Evolutionary conservation across 2,797 vertebrate genomes (phyloP).

Genomic region (Spinus pinus): DNA sequence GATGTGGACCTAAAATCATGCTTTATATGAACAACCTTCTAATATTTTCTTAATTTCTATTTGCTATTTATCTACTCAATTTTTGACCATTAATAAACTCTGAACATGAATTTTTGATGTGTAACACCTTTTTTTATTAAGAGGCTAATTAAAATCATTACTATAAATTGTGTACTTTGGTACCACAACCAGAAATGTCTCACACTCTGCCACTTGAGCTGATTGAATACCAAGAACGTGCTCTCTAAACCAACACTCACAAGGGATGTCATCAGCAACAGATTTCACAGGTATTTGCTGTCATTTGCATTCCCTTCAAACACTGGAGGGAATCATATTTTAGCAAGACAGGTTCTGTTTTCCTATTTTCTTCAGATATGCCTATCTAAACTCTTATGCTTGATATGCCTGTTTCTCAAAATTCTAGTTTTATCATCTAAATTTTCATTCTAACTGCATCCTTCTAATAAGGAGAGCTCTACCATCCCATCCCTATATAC

Average conservation of each 20-base stretch:
- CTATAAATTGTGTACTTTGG: not conserved
- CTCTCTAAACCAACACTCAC: not conserved
- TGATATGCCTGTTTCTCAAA: not conserved
- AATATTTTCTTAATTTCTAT: not conserved
- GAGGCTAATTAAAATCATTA: not conserved
- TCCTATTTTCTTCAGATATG: not conserved
- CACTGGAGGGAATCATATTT: not conserved
- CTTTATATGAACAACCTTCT: not conserved
- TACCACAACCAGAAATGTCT: not conserved
- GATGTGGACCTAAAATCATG: not conserved
- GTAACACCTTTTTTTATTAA: not conserved
- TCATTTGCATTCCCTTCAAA: not conserved
- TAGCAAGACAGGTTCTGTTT: not conserved
- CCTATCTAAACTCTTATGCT: not conserved
- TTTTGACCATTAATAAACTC: not conserved
- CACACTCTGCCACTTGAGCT: not conserved
- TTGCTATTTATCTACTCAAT: not conserved
- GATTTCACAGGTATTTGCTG: not conserved
- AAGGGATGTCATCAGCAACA: not conserved
- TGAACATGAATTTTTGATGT: not conserved
- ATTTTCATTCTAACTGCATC: not conserved
- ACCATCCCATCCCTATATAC: accelerated
- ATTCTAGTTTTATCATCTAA: not conserved
- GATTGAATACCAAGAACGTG: not conserved
- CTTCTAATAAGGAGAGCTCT: not conserved